Evolutionary conservation across 2,888 invertebrate species (phyloP), one percentile per base, ranked within the genome.

Genomic region (Harpalus rufipes): DNA sequence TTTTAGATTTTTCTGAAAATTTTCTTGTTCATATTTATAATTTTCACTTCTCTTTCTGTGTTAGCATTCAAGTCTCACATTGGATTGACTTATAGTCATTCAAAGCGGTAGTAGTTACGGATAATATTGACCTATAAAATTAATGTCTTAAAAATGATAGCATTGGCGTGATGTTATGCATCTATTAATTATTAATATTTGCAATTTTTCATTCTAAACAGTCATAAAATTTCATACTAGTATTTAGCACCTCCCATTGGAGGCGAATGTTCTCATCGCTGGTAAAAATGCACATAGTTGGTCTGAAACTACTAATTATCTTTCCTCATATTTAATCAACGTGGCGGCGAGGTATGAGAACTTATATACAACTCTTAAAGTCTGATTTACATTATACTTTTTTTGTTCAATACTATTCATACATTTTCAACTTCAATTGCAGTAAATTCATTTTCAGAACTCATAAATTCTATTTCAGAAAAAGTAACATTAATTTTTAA

Each of bases 271-370:
- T 74, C 72, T 74, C 72, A 74, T 74, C 16, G 41, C 39, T 7
- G 44, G 16, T 14, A 74, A 74, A 74, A 74, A 74, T 74, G 72
- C 72, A 21, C 44, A 74, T 74, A 74, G 41, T 44, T 74, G 72
- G 18, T 74, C 72, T 74, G 41, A 44, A 82, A 72, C 72, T 82
- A 72, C 82, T 82, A 82, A 82, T 82, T 82, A 82, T 68, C 82
- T 82, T 72, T 82, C 82, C 81, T 82, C 72, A 82, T 82, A 82
- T 82, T 82, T 82, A 82, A 82, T 82, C 82, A 82, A 65, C 68
- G 41, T 39, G 68, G 41, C 16, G 65, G 32, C 32, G 72, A 74
- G 72, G 44, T 68, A 68, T 74, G 41, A 16, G 18, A 14, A 68
- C 32, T 14, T 32, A 32, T 32, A 32, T 32, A 6, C 32, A 32